phyloP scores from a whole-genome alignment of 2,797 vertebrate genomes.

The Alcedo quadribrachys region DNA sequence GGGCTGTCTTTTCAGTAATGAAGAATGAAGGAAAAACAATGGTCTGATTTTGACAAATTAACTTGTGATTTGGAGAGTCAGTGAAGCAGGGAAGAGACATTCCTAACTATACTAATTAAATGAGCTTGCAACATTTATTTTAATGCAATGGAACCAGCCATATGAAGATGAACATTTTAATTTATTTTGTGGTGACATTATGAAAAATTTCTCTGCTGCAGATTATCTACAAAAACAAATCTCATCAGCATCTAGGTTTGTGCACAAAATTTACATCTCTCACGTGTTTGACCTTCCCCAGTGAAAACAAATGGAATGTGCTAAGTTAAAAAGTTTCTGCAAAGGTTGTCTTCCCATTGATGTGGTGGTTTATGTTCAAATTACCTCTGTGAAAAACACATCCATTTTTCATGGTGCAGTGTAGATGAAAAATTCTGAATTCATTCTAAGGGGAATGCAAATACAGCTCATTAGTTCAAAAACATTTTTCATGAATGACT shows the following conservation, averaged over 20 bases:
- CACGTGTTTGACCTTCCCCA: slow-evolving; percentile 79
- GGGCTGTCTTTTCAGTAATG: slow-evolving; percentile 85
- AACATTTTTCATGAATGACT: slow-evolving; percentile 83
- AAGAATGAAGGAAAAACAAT: slow-evolving; percentile 91
- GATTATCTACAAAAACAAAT: slow-evolving; percentile 87
- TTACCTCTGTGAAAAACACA: slow-evolving; percentile 81
- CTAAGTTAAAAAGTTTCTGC: slow-evolving; percentile 80
- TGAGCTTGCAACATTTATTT: slow-evolving; percentile 90
- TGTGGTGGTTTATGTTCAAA: slow-evolving; percentile 79
- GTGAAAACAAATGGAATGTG: slow-evolving; percentile 76
- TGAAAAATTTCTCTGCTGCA: slow-evolving; percentile 85
- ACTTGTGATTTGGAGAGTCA: slow-evolving; percentile 89
- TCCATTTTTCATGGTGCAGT: slow-evolving; percentile 80
- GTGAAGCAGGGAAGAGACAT: slow-evolving; percentile 87
- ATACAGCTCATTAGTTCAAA: slow-evolving; percentile 85
- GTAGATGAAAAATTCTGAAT: slow-evolving; percentile 82
- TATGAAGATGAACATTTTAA: slow-evolving; percentile 91
- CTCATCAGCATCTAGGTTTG: slow-evolving; percentile 84
- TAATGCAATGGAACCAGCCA: slow-evolving; percentile 89
- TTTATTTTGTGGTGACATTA: slow-evolving; percentile 88
- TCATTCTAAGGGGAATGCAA: slow-evolving; percentile 82
- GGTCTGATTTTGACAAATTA: slow-evolving; percentile 91
- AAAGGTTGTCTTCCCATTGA: slow-evolving; percentile 80
- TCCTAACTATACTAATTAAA: slow-evolving; percentile 91
- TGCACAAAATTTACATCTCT: slow-evolving; percentile 83